These are phyloP conservation scores for Elephantulus edwardii DNA, from an alignment of 2,113 vertebrate genomes.

Conservation along the genomic window DNA sequence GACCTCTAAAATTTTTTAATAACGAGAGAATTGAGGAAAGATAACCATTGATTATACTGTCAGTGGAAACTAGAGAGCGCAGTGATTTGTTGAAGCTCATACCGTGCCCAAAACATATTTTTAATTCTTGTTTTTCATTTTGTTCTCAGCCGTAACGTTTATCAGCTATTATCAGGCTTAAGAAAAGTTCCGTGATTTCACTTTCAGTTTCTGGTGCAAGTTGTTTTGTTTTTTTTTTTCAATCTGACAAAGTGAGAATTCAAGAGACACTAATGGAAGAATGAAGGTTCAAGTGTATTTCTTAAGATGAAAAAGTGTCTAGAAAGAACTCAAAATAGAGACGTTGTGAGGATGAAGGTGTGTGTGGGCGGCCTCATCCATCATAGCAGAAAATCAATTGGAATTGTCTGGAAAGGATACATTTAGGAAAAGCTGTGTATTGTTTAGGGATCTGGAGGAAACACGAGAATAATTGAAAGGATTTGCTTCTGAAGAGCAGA, in stretches of 20 bases:
- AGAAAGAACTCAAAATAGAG: not conserved
- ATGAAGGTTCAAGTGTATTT: not conserved
- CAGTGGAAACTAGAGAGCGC: not conserved
- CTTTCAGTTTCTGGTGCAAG: constrained; percentile 4
- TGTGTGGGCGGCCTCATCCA: not conserved
- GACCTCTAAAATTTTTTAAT: constrained; percentile 10
- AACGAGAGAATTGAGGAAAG: not conserved
- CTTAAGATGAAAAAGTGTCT: not conserved
- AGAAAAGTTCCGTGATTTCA: not conserved
- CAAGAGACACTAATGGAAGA: not conserved
- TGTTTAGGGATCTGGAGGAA: not conserved
- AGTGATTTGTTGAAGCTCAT: not conserved
- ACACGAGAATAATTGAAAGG: not conserved
- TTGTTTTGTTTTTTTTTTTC: no score
- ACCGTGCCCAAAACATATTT: not conserved
- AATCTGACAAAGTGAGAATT: not conserved
- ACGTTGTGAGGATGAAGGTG: not conserved
- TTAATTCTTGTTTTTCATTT: not conserved
- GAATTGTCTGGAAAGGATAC: not conserved
- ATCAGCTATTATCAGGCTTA: not conserved
- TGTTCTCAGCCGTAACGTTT: not conserved
- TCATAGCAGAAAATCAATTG: not conserved
- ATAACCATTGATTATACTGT: not conserved
- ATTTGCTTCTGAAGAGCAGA: not conserved
- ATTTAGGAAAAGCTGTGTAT: not conserved